Evolutionary conservation across 2,113 vertebrate species (phyloP).

Genomic region (Dasyornis broadbenti): DNA sequence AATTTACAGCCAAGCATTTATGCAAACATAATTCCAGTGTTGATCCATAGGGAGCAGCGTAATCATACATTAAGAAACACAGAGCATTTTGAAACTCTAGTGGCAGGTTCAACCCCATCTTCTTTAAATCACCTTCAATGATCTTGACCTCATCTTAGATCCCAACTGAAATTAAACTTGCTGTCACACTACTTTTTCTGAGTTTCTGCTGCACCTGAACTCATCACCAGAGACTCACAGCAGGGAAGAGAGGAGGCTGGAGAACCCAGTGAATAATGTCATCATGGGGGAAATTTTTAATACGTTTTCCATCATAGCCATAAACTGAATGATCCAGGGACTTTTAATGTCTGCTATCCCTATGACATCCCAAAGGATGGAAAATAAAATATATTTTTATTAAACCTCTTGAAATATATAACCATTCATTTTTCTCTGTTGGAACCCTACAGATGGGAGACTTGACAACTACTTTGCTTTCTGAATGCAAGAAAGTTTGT

Average conservation of each 20-base stretch:
- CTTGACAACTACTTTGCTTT: neutral
- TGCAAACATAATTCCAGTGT: slow-evolving; percentile 54
- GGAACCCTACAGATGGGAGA: neutral
- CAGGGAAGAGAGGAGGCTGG: neutral
- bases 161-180: slow-evolving; percentile 37
- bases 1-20: slow-evolving; percentile 57
- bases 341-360: neutral
- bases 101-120: slow-evolving; percentile 33
- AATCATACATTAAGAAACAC: slow-evolving; percentile 44
- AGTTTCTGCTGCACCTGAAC: slow-evolving; percentile 9
- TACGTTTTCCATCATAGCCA: slow-evolving; percentile 40
- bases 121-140: slow-evolving; percentile 61
- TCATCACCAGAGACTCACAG: neutral
- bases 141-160: slow-evolving; percentile 14
- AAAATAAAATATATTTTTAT: slow-evolving; percentile 65
- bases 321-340: slow-evolving; percentile 1
- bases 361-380: neutral
- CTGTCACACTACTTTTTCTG: neutral
- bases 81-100: slow-evolving; percentile 42
- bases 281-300: neutral
- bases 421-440: slow-evolving; percentile 11
- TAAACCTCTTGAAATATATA: slow-evolving; percentile 40
- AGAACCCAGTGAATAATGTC: neutral
- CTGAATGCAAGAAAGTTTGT: neutral
- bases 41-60: neutral